These are phyloP conservation scores for Papilio protenor DNA, from an alignment of 2,888 invertebrate genomes.

Conservation along the genomic window DNA sequence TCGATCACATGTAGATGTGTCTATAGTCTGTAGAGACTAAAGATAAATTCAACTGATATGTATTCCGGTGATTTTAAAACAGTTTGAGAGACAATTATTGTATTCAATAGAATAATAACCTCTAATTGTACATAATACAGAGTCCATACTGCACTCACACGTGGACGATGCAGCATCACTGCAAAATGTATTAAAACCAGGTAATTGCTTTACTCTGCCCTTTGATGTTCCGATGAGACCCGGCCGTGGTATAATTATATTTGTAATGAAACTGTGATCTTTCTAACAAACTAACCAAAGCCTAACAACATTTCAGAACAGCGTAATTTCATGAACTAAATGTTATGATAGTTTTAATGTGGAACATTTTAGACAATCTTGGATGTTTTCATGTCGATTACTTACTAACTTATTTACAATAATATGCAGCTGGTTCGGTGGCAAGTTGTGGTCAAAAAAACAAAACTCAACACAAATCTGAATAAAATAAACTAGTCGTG, in stretches of 20 bases:
- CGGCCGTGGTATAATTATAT: background rate
- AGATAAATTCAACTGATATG: background rate
- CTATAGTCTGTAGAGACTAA: background rate
- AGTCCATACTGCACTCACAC: too few species aligned
- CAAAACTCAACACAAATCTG: too few species aligned
- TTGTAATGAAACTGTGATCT: background rate
- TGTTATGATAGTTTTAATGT: too few species aligned
- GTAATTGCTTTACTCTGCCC: constrained; percentile 21
- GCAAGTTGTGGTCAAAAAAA: too few species aligned
- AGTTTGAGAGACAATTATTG: background rate
- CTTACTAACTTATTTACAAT: too few species aligned
- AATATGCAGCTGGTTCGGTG: too few species aligned
- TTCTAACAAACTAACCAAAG: background rate
- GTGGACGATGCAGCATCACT: background rate
- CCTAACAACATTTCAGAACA: background rate
- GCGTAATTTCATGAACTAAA: background rate
- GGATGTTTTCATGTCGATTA: too few species aligned
- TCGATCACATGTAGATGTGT: background rate
- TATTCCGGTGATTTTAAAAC: background rate
- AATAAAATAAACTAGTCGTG: too few species aligned
- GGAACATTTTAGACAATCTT: background rate
- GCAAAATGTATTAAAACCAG: background rate
- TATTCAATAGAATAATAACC: background rate
- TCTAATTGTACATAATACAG: background rate
- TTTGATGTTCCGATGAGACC: background rate